A percentile compares a stretch with the other conserved stretches of the same genome.
These are phyloP conservation scores for Plemyria rubiginata DNA, from an alignment of 2,888 invertebrate species.

Conservation along the genomic window DNA sequence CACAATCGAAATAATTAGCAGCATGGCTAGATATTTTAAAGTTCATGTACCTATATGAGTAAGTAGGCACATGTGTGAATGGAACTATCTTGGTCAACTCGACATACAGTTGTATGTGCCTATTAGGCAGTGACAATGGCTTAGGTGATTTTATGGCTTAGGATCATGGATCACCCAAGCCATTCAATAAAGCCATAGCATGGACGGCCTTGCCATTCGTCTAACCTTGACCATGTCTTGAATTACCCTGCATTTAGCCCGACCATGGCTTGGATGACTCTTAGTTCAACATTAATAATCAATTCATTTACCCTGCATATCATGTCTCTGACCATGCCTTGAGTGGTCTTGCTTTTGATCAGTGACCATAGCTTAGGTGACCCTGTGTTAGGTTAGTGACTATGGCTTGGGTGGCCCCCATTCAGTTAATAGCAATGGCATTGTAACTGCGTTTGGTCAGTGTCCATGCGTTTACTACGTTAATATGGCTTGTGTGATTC, in stretches of 20 bases:
- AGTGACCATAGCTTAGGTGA: neutral
- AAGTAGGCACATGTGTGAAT: no score
- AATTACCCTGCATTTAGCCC: neutral
- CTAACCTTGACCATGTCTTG: neutral
- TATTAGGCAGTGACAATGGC: no score
- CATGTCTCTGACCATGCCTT: neutral
- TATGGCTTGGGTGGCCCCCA: neutral
- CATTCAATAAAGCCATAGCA: neutral
- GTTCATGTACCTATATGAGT: no score
- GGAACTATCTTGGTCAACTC: no score
- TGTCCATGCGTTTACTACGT: neutral
- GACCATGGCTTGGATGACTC: neutral
- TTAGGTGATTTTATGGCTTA: no score
- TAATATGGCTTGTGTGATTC: no score
- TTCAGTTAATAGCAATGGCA: neutral
- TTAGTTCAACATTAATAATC: neutral
- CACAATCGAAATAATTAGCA: no score
- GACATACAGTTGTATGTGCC: no score
- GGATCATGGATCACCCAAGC: no score
- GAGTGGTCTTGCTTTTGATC: neutral
- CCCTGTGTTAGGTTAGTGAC: neutral
- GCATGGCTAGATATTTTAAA: no score
- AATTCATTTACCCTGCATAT: neutral
- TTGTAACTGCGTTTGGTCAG: neutral
- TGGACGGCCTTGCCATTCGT: neutral